Evolutionary conservation across 2,797 vertebrate species (phyloP).

Genomic region (Simalia tracyae): DNA sequence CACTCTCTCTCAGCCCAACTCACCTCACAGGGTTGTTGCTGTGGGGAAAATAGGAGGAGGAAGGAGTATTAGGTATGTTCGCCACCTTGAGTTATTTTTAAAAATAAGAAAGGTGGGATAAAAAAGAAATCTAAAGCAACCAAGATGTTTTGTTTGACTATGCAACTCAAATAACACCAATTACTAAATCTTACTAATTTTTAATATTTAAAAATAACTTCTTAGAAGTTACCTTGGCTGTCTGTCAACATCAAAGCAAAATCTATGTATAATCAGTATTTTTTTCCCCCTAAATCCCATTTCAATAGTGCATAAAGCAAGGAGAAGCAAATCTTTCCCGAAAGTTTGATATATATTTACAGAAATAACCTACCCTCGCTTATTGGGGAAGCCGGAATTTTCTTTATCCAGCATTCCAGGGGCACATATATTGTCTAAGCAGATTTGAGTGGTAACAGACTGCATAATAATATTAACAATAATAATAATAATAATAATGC

Average conservation of each 20-base stretch:
- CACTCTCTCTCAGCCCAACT: no score
- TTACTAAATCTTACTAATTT: not conserved
- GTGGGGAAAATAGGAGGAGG: no score
- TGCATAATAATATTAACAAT: not conserved
- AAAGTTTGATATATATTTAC: not conserved
- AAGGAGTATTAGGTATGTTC: no score
- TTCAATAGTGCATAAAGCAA: not conserved
- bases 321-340: not conserved
- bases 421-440: not conserved
- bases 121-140: not conserved
- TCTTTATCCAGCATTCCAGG: not conserved
- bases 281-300: not conserved
- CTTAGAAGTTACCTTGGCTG: not conserved
- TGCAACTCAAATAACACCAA: not conserved
- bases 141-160: fast-evolving
- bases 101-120: no score
- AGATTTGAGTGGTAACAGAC: not conserved
- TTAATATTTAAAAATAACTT: not conserved
- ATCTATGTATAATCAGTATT: not conserved
- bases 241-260: not conserved
- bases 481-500: not conserved
- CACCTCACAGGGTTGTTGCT: no score
- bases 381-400: not conserved
- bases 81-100: no score
- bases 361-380: not conserved